Evolutionary conservation across 1,140 invertebrate species (phyloP), one percentile per base, ranked within the genome.

Genomic region (Zaprionus capensis): DNA sequence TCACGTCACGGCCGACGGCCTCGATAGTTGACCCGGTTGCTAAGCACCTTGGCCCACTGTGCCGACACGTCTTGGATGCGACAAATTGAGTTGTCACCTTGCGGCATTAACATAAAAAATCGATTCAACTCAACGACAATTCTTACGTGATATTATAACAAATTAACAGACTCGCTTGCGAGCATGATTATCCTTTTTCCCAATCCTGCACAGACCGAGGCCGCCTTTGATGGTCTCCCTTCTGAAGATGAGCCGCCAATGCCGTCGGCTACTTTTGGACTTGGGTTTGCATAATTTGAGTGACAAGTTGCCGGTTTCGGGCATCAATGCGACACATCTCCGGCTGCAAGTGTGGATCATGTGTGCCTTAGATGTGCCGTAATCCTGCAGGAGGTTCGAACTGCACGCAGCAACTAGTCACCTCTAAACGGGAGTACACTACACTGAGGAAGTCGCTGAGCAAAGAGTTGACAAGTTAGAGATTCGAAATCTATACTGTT

Each of bases 121-220:
- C 64, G 73, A 90, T 90, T 74, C 67, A 56, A 17, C 38, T 38
- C 36, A 5, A 5, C 22, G 24, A 11, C 9, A 5, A 81, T 79
- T 85, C 76, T 90, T 90, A 90, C 85, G 85, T 90, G 85, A 91
- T 85, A 73, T 82, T 80, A 70, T 72, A 82, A 67, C 73, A 91
- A 85, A 90, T 82, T 90, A 90, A 80, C 82, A 82, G 76, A 75
- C 78, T 73, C 63, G 44, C 63, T 67, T 68, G 36, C 49, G 44
- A 75, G 57, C 51, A 70, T 82, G 82, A 90, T 85, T 85, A 82
- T 80, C 81, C 85, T 71, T 76, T 71, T 71, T 15, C 41, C n/a
- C 41, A n/a, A 17, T 17, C n/a, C 41, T 17, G 24, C 17, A 56
- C 15, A 6, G 53, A 11, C 46, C 9, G 22, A 5, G 14, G 53